Evolutionary conservation across 2,888 invertebrate species (phyloP).

Genomic region (Antheraea assamensis): DNA sequence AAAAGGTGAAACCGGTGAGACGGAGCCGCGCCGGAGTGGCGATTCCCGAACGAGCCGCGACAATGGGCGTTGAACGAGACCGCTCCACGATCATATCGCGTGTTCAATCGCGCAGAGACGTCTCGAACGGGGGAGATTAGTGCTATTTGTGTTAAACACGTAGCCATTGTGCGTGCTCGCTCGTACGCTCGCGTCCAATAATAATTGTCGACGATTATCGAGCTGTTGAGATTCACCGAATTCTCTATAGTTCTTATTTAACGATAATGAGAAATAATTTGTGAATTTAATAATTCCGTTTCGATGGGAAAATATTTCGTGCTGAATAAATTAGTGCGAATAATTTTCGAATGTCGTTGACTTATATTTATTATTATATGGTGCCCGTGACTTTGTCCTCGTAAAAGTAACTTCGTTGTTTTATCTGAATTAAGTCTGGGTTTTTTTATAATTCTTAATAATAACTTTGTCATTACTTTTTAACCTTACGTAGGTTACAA

Average conservation of each 20-base stretch:
- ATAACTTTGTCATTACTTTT: too few species aligned
- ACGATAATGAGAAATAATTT: conserved; percentile 56
- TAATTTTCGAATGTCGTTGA: neutral
- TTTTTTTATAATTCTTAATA: too few species aligned
- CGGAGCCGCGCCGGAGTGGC: conserved; percentile 47
- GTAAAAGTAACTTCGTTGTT: too few species aligned
- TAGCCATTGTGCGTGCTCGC: conserved; percentile 58
- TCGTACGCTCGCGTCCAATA: conserved; percentile 48
- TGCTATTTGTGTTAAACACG: conserved; percentile 61
- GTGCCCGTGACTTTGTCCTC: too few species aligned
- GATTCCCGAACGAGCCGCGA: conserved; percentile 55
- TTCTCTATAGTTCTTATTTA: conserved; percentile 47
- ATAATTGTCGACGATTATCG: conserved; percentile 35
- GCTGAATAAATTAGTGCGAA: neutral
- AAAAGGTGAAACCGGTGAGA: conserved; percentile 3
- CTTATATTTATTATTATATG: neutral
- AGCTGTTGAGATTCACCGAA: conserved; percentile 51
- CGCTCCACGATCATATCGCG: conserved; percentile 2
- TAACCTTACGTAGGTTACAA: too few species aligned
- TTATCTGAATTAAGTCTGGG: too few species aligned
- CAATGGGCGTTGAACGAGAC: conserved; percentile 42
- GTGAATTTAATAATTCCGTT: neutral
- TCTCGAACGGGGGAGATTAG: conserved; percentile 8
- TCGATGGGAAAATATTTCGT: conserved; percentile 1
- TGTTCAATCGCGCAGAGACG: conserved; percentile 10